A percentile compares a stretch with the other conserved stretches of the same genome.
phyloP scores from a whole-genome alignment of 2,113 vertebrate species.

The Scomber colias region DNA sequence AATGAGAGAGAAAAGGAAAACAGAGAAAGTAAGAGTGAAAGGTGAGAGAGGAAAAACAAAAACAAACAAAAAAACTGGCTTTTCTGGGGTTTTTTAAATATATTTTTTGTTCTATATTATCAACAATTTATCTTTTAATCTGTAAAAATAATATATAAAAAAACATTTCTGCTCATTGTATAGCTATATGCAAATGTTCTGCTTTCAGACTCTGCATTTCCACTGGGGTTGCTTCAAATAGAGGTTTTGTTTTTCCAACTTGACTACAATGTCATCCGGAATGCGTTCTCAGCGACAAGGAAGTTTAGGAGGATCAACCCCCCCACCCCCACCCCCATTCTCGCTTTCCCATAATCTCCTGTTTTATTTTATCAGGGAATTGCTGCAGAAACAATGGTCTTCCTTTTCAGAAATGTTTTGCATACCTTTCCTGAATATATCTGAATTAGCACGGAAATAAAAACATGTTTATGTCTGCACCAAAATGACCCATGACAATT shows the following conservation, averaged over 20 bases:
- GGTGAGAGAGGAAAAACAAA: slow-evolving; percentile 29
- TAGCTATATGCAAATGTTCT: slow-evolving; percentile 68
- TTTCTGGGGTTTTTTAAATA: background rate
- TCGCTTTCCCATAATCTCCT: slow-evolving; percentile 39
- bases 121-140: slow-evolving; percentile 19
- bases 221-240: slow-evolving; percentile 34
- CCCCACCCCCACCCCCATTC: background rate
- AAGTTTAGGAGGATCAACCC: slow-evolving; percentile 45
- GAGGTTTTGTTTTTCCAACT: slow-evolving; percentile 58
- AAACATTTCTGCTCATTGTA: slow-evolving; percentile 50
- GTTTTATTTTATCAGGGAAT: slow-evolving; percentile 63
- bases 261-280: slow-evolving; percentile 54
- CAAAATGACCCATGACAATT: slow-evolving; percentile 10
- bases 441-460: slow-evolving; percentile 47
- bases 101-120: slow-evolving; percentile 43
- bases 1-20: slow-evolving; percentile 48
- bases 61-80: slow-evolving; percentile 6
- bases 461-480: slow-evolving; percentile 47
- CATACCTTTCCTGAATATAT: slow-evolving; percentile 48
- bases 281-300: slow-evolving; percentile 48
- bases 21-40: slow-evolving; percentile 8
- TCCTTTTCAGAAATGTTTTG: slow-evolving; percentile 45
- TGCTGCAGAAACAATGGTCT: slow-evolving; percentile 50
- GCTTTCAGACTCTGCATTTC: slow-evolving; percentile 59
- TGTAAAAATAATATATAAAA: slow-evolving; percentile 9